Evolutionary conservation across 1,140 invertebrate genomes (phyloP).

Genomic region (Panulirus ornatus): DNA sequence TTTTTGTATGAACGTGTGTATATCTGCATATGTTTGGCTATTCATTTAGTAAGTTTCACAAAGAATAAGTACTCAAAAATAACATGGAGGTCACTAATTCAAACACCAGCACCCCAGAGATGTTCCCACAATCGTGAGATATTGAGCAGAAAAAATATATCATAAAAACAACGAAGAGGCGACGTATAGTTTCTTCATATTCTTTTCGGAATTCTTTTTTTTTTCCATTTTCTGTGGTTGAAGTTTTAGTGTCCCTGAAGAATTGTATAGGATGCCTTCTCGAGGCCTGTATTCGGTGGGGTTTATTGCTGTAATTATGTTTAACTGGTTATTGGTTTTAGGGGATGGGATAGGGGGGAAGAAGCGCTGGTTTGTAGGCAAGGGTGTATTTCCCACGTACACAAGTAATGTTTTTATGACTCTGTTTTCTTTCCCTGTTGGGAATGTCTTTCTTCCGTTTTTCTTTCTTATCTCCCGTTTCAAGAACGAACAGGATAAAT

Average conservation of each 20-base stretch:
- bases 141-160: too few relatives aligned
- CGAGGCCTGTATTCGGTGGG: conserved; percentile 22
- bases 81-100: too few relatives aligned
- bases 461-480: background rate
- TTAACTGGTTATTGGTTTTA: conserved; percentile 56
- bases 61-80: too few relatives aligned
- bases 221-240: conserved; percentile 17
- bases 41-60: too few relatives aligned
- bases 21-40: too few relatives aligned
- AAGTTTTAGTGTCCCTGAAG: conserved; percentile 1
- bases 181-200: too few relatives aligned
- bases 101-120: too few relatives aligned
- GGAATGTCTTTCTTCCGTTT: background rate
- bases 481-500: too few relatives aligned
- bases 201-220: background rate
- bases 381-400: conserved; percentile 6
- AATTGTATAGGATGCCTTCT: conserved; percentile 8
- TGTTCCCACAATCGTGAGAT: too few relatives aligned
- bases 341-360: background rate
- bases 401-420: conserved; percentile 34
- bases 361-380: background rate
- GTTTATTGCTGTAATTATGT: conserved; percentile 66
- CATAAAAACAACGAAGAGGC: too few relatives aligned
- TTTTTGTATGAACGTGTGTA: too few relatives aligned
- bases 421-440: background rate